Evolutionary conservation across 2,888 invertebrate species (phyloP), one percentile per base, ranked within the genome.

Genomic region (Philereme transversata): DNA sequence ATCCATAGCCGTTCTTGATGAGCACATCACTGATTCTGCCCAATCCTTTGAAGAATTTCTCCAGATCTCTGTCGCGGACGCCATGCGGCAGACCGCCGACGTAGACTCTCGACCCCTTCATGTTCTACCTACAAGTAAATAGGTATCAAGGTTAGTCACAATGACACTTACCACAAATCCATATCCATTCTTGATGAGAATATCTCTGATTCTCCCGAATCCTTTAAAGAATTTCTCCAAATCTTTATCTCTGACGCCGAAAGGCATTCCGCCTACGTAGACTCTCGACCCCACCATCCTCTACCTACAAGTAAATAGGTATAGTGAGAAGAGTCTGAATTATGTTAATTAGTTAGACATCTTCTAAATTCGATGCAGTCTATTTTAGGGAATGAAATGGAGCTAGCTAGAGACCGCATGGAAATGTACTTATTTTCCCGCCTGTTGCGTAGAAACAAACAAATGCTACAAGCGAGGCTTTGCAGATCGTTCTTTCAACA

Each of bases 1-100:
- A 99, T 68, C 98, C 98, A 93, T 97, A 99, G 81, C 98, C 99
- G 93, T 98, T 98, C 93, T 99, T 99, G 93, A 99, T 96, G 70
- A 98, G 95, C 77, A 99, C 97, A 86, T 99, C 98, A 87, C 96
- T 95, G 84, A 97, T 97, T 87, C 97, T 94, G 72, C 99, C 99
- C 92, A 97, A 98, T 72, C 98, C 98, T 92, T 97, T 96, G 93
- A 99, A 99, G 93, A 99, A 99, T 82, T 97, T 96, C 90, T 99
- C 99, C 78, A 99, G 94, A 91, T 99, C 99, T 75, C 97, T 95
- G 90, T 99, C 98, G 75, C 98, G 94, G 62, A 97, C 97, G 70
- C 96, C 96, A 87, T 97, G 96, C 45, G 97, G 96, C 78, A 97
- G 92, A 75, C 97, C 97, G 74, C 97, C 97, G 76, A 97, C 97